Evolutionary conservation across 2,797 vertebrate genomes (phyloP), one percentile per base, ranked within the genome.

Genomic region (Balearica regulorum): DNA sequence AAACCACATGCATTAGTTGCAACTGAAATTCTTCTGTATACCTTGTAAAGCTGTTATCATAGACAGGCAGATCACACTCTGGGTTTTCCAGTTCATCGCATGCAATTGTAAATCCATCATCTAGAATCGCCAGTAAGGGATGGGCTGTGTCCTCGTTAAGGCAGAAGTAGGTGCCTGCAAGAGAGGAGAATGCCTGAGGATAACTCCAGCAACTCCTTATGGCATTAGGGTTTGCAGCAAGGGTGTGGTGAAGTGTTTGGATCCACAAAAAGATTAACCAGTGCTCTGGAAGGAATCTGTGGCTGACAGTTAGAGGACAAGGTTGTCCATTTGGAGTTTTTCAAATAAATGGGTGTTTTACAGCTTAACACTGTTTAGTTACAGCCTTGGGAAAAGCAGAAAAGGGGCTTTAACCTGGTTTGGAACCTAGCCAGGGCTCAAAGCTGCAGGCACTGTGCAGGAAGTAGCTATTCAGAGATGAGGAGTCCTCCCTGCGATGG

Each of bases 81-180:
- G 97, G 97, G 58, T 97, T 97, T 95, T 98, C 98, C 62, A 98
- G 98, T 43, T 99, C 98, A 20, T 97, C 97, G 14, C 99, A 99
- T 53, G 98, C 98, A 57, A 99, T 98, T 9, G 98, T 99, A 94
- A 99, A 98, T 81, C 99, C 98, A 4, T 99, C 99, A 44, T 99
- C 98, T 35, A 99, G 99, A 89, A 99, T 95, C 5, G 98, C 98
- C 88, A 99, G 97, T 78, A 98, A 98, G 8, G 99, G 99, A 55
- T 99, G 99, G 49, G 99, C 98, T 0, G 98, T 99, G 64, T 99
- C 98, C 97, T 98, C 98, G 28, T 99, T 96, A 65, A 99, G 98
- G 80, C 98, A 98, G 93, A 99, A 99, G 91, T 97, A 98, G 8
- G 99, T 99, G 49, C 99, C 99, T 99, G 97, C 10, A 66, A 96